Percentiles rank a stretch among this genome's conserved stretches.
These are phyloP conservation scores for Zhuqinia jingwanae DNA, from an alignment of 2,888 invertebrate species.

Conservation along the genomic window DNA sequence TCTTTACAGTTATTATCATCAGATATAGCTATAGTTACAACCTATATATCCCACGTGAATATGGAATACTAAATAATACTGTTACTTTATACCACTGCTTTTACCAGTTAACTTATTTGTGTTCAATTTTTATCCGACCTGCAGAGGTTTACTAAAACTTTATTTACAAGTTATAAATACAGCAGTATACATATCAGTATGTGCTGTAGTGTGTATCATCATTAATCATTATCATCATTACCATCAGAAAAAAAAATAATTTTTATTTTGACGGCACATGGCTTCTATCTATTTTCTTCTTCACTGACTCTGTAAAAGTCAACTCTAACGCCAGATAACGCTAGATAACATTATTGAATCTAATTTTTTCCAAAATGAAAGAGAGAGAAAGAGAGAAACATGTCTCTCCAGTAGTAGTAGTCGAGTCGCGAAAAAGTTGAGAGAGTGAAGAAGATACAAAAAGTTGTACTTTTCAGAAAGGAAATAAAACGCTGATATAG, in stretches of 20 bases:
- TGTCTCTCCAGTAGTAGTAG: background rate
- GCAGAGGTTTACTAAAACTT: background rate
- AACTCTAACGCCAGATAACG: background rate
- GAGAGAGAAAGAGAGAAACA: background rate
- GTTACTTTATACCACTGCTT: background rate
- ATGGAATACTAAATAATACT: background rate
- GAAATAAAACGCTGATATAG: too few relatives aligned
- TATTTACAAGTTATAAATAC: too few relatives aligned
- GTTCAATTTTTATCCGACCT: background rate
- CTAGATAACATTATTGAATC: slow-evolving; percentile 12
- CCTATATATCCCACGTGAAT: slow-evolving; percentile 6
- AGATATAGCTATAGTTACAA: background rate
- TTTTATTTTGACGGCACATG: slow-evolving; percentile 37
- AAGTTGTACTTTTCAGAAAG: too few relatives aligned
- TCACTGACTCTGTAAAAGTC: background rate
- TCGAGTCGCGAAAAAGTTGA: too few relatives aligned
- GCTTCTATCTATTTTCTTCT: slow-evolving; percentile 22
- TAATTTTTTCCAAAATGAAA: background rate
- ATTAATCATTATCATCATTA: background rate
- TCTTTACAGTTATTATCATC: too few relatives aligned
- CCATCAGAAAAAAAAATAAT: background rate
- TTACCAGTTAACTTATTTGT: background rate
- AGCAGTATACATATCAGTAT: too few relatives aligned
- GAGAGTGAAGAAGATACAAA: too few relatives aligned
- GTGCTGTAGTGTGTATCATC: too few relatives aligned